These are phyloP conservation scores for Platycercus adscitus DNA, from an alignment of 2,113 vertebrate genomes.

Conservation along the genomic window DNA sequence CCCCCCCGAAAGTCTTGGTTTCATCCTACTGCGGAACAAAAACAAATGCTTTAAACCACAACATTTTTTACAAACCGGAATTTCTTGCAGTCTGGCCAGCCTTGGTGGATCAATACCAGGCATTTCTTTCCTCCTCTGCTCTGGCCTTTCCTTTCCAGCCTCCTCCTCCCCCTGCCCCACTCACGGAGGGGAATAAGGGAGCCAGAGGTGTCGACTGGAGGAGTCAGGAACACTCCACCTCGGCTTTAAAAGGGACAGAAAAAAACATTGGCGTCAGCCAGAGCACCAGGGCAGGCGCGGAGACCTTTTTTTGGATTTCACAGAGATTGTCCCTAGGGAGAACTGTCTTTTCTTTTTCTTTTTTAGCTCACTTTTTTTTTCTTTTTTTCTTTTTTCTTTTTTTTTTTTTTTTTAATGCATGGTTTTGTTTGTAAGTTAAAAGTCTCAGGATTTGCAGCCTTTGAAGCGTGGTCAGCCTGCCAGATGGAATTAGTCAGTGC, in stretches of 20 bases:
- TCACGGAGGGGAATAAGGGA: constrained; percentile 41
- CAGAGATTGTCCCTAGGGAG: constrained; percentile 41
- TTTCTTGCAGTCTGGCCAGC: constrained; percentile 67
- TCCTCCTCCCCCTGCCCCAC: neutral
- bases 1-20: constrained; percentile 60
- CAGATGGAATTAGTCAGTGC: constrained; percentile 71
- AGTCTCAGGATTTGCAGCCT: constrained; percentile 63
- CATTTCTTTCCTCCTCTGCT: constrained; percentile 59
- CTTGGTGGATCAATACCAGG: constrained; percentile 56
- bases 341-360: neutral
- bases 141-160: constrained; percentile 53
- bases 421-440: constrained; percentile 68
- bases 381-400: neutral
- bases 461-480: constrained; percentile 65
- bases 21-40: constrained; percentile 62
- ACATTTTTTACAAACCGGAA: constrained; percentile 68
- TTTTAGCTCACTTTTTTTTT: neutral
- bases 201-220: neutral
- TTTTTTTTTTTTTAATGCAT: constrained; percentile 1
- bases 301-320: constrained; percentile 62
- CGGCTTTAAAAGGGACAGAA: constrained; percentile 53
- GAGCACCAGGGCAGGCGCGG: constrained; percentile 22
- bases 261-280: neutral
- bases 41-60: constrained; percentile 67
- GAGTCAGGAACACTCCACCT: constrained; percentile 10